phyloP scores from a whole-genome alignment of 2,888 invertebrate species.

The Ecliptopera silaceata region DNA sequence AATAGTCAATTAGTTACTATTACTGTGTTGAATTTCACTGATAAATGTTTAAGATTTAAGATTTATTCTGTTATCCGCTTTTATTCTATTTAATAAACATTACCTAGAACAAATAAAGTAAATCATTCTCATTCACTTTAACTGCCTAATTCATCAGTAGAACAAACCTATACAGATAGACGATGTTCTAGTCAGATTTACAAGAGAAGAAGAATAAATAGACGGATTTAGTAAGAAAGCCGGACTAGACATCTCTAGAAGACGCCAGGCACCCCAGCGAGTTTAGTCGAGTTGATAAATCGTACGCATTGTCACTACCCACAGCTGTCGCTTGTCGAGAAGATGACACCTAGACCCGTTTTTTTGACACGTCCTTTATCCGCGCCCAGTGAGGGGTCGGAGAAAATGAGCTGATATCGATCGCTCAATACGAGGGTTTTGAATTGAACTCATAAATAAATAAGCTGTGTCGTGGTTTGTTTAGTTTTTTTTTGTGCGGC shows the following conservation, averaged over 20 bases:
- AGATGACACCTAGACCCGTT: conserved; percentile 76
- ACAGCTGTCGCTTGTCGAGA: conserved; percentile 80
- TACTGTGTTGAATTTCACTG: too few species aligned
- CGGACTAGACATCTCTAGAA: conserved; percentile 10
- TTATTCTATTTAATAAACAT: too few species aligned
- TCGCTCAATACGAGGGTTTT: conserved; percentile 74
- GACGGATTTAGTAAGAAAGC: neutral
- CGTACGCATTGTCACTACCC: conserved; percentile 71
- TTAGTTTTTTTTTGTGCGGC: conserved; percentile 61
- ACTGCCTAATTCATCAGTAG: too few species aligned
- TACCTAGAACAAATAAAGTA: too few species aligned
- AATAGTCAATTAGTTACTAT: too few species aligned
- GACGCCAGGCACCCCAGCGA: conserved; percentile 63
- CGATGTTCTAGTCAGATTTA: too few species aligned
- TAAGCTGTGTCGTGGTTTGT: conserved; percentile 76
- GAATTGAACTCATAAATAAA: conserved; percentile 80
- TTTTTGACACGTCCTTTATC: conserved; percentile 74
- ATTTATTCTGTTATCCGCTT: too few species aligned
- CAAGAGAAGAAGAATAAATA: neutral
- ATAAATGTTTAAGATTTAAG: too few species aligned
- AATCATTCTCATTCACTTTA: too few species aligned
- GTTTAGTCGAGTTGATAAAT: conserved; percentile 75
- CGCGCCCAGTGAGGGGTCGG: conserved; percentile 62
- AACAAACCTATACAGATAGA: too few species aligned
- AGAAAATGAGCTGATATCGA: conserved; percentile 78